phyloP scores from a whole-genome alignment of 2,888 invertebrate genomes.

The Lucinisca nassula region DNA sequence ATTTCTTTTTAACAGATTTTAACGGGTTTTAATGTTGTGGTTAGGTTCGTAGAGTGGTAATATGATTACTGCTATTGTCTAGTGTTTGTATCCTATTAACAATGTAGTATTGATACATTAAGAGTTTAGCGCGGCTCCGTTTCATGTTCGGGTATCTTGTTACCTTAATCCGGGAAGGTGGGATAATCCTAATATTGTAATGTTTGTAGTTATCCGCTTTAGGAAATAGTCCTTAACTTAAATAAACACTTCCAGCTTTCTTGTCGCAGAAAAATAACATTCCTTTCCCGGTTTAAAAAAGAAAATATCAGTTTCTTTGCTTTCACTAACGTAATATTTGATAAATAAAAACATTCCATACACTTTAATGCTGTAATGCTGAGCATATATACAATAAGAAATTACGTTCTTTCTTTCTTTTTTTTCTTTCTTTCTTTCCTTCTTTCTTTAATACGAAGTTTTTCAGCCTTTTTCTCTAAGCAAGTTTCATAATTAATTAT shows the following conservation, averaged over 20 bases:
- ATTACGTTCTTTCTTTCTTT: no score
- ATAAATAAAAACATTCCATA: neutral
- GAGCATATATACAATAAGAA: no score
- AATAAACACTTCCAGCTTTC: neutral
- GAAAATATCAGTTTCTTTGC: neutral
- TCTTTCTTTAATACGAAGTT: no score
- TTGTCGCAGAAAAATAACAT: neutral
- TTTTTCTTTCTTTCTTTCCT: no score
- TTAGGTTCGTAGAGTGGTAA: neutral
- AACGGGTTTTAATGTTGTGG: neutral
- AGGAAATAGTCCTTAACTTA: neutral
- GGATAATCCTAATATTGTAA: constrained; percentile 1
- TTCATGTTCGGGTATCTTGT: neutral
- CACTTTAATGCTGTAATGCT: no score
- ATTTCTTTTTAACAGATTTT: neutral
- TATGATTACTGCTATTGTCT: neutral
- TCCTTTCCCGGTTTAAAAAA: neutral
- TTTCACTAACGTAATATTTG: neutral
- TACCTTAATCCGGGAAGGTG: constrained; percentile 10
- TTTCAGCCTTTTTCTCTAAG: no score
- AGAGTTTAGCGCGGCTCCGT: neutral
- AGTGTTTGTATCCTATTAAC: neutral
- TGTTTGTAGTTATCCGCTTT: constrained; percentile 4
- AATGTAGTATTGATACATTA: neutral
- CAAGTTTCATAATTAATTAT: no score